phyloP scores from a whole-genome alignment of 2,888 invertebrate genomes.

The Calephelis perditalis region DNA sequence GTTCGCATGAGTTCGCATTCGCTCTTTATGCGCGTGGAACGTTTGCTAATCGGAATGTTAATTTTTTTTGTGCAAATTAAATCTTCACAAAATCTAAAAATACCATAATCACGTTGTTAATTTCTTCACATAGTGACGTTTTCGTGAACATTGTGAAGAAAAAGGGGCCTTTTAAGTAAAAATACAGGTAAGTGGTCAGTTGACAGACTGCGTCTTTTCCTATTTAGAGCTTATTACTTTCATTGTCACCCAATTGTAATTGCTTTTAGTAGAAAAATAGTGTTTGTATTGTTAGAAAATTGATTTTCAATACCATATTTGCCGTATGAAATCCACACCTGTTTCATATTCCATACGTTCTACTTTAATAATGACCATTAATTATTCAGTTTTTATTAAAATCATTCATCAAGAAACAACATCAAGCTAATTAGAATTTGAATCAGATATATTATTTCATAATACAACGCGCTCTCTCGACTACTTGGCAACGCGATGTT shows the following conservation, averaged over 20 bases:
- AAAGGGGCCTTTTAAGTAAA: constrained; percentile 57
- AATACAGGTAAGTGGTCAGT: constrained; percentile 69
- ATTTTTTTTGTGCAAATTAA: constrained; percentile 73
- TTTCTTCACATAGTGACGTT: constrained; percentile 60
- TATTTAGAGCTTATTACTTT: constrained; percentile 54
- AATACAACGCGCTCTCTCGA: constrained; percentile 55
- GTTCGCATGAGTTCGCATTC: constrained; percentile 82
- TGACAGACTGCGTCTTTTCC: constrained; percentile 75
- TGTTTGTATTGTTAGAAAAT: constrained; percentile 29
- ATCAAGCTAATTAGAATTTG: constrained; percentile 16
- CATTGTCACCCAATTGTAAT: constrained; percentile 43
- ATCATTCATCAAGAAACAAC: neutral
- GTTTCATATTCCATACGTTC: constrained; percentile 42
- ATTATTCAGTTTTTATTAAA: constrained; percentile 8
- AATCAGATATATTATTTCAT: constrained; percentile 50
- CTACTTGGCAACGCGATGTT: constrained; percentile 63
- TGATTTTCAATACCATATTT: constrained; percentile 43
- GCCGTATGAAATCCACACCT: constrained; percentile 38
- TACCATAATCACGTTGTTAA: constrained; percentile 63
- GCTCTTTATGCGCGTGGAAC: constrained; percentile 73
- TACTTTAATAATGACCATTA: constrained; percentile 24
- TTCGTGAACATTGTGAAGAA: constrained; percentile 64
- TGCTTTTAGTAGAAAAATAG: constrained; percentile 40
- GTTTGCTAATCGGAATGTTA: constrained; percentile 69
- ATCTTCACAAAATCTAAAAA: constrained; percentile 72